These are phyloP conservation scores for Haliclona indistincta DNA, from an alignment of 37 sponge, comb jelly and placozoan species.

Conservation along the genomic window DNA sequence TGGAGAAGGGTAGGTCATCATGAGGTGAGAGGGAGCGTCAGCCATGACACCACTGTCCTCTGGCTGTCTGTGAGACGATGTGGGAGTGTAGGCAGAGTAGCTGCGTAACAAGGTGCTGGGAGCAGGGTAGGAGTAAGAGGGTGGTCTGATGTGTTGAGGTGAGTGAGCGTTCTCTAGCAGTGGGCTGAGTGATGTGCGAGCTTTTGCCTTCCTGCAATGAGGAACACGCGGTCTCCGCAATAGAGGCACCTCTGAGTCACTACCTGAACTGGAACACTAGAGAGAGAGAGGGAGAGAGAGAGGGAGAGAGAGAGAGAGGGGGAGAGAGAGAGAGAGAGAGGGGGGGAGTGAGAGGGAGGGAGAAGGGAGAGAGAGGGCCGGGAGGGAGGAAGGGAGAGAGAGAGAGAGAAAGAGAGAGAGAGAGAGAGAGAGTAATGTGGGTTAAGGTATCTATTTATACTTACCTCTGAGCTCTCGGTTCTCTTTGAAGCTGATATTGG, in stretches of 20 bases:
- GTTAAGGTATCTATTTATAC: no score
- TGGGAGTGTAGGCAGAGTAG: neutral
- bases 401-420: no score
- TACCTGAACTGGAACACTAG: no score
- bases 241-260: constrained; percentile 12
- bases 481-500: constrained; percentile 4
- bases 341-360: no score
- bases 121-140: neutral
- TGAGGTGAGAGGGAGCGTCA: neutral
- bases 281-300: no score
- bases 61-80: neutral
- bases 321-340: no score
- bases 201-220: constrained; percentile 19
- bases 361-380: no score
- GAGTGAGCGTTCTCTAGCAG: constrained; percentile 46
- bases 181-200: constrained; percentile 57
- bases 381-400: no score
- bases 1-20: no score
- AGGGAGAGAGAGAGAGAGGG: no score
- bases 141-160: neutral
- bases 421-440: no score
- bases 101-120: neutral
- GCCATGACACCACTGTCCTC: neutral
- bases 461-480: no score
- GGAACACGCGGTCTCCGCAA: neutral